A percentile compares a stretch with the other conserved stretches of the same genome.
Evolutionary conservation across 1,140 invertebrate genomes (phyloP).

Genomic region (Nebria ingens): DNA sequence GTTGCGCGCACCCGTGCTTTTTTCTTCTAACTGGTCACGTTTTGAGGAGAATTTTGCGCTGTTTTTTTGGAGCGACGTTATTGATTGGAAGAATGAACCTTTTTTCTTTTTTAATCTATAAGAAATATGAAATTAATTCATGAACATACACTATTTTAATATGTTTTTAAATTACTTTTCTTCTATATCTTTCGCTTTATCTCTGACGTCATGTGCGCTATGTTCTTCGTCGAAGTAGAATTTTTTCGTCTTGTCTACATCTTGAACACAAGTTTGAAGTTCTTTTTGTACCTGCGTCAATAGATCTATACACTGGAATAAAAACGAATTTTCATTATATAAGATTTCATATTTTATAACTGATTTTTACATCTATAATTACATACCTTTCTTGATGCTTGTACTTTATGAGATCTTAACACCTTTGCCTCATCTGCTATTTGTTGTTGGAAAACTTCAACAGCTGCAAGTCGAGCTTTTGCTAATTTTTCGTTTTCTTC

Average conservation of each 20-base stretch:
- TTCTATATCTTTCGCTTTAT: constrained; percentile 91
- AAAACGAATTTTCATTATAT: constrained; percentile 16
- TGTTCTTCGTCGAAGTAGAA: constrained; percentile 93
- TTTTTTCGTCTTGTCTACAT: constrained; percentile 91
- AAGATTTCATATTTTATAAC: constrained; percentile 3
- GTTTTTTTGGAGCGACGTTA: constrained; percentile 90
- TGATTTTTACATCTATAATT: constrained; percentile 12
- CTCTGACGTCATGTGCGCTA: constrained; percentile 84
- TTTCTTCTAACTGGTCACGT: constrained; percentile 83
- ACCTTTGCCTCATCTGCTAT: constrained; percentile 87
- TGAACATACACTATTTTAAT: too few relatives aligned
- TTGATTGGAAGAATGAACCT: constrained; percentile 90
- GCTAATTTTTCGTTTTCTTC: constrained; percentile 93
- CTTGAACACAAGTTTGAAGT: constrained; percentile 72
- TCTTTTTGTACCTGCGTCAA: constrained; percentile 83
- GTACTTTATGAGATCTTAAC: constrained; percentile 71
- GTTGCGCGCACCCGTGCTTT: constrained; percentile 87
- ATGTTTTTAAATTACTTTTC: constrained; percentile 64
- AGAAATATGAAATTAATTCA: too few relatives aligned
- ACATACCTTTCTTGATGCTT: constrained; percentile 73
- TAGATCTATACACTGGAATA: constrained; percentile 67
- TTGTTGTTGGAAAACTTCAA: constrained; percentile 88
- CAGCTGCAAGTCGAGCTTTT: constrained; percentile 76
- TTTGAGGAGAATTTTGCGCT: constrained; percentile 89
- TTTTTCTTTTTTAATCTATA: constrained; percentile 90